Evolutionary conservation across 2,888 invertebrate species (phyloP).

Genomic region (Apodemia duryi): DNA sequence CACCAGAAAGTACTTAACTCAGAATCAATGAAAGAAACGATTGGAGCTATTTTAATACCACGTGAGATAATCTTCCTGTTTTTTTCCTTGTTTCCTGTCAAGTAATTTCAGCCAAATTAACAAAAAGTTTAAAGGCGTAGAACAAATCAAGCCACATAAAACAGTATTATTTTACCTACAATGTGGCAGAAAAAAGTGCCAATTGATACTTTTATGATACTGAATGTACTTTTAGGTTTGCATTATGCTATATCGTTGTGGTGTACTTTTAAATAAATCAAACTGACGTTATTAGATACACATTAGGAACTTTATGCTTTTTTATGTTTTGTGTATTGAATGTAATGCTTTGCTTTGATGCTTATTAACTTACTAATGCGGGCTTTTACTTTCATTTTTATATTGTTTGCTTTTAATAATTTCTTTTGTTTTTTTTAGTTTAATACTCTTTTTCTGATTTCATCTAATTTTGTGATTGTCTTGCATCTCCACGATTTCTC

Average conservation of each 20-base stretch:
- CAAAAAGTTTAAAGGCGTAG: too few species aligned
- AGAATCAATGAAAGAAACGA: not conserved
- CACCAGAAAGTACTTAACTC: not conserved
- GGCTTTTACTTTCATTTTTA: constrained; percentile 25
- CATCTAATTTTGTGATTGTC: constrained; percentile 73
- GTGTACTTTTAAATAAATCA: constrained; percentile 24
- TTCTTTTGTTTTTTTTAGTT: constrained; percentile 28
- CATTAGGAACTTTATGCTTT: constrained; percentile 23
- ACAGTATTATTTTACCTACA: too few species aligned
- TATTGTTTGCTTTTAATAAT: constrained; percentile 36
- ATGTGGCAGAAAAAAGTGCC: not conserved
- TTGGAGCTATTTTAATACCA: constrained; percentile 4
- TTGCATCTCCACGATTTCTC: constrained; percentile 38
- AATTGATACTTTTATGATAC: not conserved
- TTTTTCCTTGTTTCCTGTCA: not conserved
- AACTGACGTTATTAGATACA: constrained; percentile 32
- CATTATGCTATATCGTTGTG: not conserved
- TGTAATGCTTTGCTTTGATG: constrained; percentile 36
- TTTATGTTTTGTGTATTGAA: constrained; percentile 38
- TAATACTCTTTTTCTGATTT: constrained; percentile 57
- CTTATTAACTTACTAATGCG: constrained; percentile 29
- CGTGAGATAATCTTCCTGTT: not conserved
- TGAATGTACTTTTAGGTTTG: not conserved
- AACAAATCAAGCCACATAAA: too few species aligned
- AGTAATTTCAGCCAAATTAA: not conserved